phyloP scores from a whole-genome alignment of 2,888 invertebrate genomes.

The Ormyrus thymus region DNA sequence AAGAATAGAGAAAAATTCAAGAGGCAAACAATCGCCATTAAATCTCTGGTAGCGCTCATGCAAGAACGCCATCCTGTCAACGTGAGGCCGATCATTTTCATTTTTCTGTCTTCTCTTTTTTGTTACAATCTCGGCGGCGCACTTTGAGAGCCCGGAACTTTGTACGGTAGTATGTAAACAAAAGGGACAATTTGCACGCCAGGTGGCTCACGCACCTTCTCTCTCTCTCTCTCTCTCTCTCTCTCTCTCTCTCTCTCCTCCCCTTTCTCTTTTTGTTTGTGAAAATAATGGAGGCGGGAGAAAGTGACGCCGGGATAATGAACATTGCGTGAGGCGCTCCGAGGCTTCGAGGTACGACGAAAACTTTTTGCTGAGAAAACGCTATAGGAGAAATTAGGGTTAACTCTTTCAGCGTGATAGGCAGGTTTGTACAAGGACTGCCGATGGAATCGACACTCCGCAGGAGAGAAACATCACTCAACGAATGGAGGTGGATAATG shows the following conservation, averaged over 20 bases:
- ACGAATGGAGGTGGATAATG: no score
- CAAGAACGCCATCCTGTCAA: no score
- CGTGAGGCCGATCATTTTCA: no score
- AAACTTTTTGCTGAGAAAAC: conserved; percentile 17
- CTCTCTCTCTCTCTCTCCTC: conserved; percentile 5
- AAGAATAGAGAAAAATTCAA: no score
- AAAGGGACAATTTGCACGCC: conserved; percentile 5
- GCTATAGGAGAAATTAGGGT: conserved; percentile 12
- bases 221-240: neutral
- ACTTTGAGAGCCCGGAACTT: conserved; percentile 4
- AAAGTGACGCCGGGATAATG: conserved; percentile 1
- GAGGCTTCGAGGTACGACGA: neutral
- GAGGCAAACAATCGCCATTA: no score
- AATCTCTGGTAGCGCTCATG: no score
- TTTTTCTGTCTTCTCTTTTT: no score
- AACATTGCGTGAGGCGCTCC: conserved; percentile 4
- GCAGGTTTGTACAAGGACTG: neutral
- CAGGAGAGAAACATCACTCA: conserved; percentile 8
- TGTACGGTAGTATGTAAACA: neutral
- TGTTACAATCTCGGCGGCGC: neutral
- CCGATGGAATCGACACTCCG: neutral
- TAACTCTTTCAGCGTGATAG: conserved; percentile 24
- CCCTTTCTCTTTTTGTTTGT: conserved; percentile 2
- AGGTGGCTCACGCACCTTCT: neutral
- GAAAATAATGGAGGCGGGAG: neutral